phyloP scores from a whole-genome alignment of 2,113 vertebrate species.

The Actinemys pallida region DNA sequence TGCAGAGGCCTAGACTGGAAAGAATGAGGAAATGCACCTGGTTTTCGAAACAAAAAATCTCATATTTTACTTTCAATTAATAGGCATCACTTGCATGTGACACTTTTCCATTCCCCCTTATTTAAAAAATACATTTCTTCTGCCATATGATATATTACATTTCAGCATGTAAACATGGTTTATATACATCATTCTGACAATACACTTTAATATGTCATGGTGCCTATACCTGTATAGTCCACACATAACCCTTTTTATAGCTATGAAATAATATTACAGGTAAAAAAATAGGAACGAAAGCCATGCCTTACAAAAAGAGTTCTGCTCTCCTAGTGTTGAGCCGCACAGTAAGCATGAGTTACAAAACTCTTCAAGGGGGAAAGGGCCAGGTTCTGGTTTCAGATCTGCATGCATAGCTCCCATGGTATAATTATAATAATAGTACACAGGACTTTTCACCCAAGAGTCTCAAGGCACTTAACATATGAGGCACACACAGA shows the following conservation, averaged over 20 bases:
- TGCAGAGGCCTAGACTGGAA: background rate
- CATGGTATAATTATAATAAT: fast-evolving
- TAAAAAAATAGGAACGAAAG: background rate
- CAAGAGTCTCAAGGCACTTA: fast-evolving
- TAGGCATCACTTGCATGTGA: background rate
- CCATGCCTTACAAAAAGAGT: background rate
- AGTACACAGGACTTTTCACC: background rate
- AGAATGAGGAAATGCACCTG: background rate
- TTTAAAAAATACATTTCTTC: slow-evolving; percentile 37
- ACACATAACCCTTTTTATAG: background rate
- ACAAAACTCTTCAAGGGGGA: background rate
- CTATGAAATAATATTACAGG: background rate
- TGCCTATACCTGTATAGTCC: slow-evolving; percentile 51
- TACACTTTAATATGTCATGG: background rate
- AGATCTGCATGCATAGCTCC: fast-evolving
- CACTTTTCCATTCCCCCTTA: background rate
- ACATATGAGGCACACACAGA: fast-evolving
- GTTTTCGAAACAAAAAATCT: background rate
- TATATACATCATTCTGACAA: background rate
- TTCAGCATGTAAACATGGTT: slow-evolving; percentile 20
- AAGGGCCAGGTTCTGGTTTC: background rate
- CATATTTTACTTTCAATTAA: slow-evolving; percentile 15
- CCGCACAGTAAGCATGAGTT: background rate
- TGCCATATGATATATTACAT: slow-evolving; percentile 60
- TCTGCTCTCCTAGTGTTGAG: background rate